phyloP scores from a whole-genome alignment of 2,888 invertebrate species.

The Neoitamus cyanurus region DNA sequence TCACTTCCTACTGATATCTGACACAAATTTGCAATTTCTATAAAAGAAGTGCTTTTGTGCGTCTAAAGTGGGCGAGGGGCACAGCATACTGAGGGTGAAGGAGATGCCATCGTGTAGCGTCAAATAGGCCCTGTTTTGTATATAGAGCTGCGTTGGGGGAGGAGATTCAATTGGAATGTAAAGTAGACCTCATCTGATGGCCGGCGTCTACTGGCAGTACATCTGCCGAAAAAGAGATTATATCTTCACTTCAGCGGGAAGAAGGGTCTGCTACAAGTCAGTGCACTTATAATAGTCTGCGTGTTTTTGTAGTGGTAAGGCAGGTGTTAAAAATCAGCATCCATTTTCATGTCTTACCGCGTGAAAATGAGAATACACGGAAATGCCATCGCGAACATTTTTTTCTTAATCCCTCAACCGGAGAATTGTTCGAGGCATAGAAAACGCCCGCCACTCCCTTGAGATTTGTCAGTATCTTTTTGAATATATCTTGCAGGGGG shows the following conservation, averaged over 20 bases:
- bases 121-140: neutral
- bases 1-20: neutral
- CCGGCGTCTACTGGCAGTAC: neutral
- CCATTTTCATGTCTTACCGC: no score
- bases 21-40: neutral
- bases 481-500: neutral
- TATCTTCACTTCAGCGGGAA: neutral
- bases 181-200: neutral
- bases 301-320: no score
- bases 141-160: no score
- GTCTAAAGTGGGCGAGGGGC: no score
- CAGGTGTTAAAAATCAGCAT: no score
- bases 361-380: no score
- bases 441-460: no score
- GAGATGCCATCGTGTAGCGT: neutral
- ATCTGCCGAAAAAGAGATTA: neutral
- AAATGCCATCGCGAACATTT: neutral
- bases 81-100: neutral
- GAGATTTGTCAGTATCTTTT: neutral
- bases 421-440: neutral
- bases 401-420: neutral
- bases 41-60: neutral
- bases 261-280: neutral
- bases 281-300: no score
- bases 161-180: neutral